Evolutionary conservation across 1,140 invertebrate species (phyloP).

Genomic region (Schlechtendalia chinensis): DNA sequence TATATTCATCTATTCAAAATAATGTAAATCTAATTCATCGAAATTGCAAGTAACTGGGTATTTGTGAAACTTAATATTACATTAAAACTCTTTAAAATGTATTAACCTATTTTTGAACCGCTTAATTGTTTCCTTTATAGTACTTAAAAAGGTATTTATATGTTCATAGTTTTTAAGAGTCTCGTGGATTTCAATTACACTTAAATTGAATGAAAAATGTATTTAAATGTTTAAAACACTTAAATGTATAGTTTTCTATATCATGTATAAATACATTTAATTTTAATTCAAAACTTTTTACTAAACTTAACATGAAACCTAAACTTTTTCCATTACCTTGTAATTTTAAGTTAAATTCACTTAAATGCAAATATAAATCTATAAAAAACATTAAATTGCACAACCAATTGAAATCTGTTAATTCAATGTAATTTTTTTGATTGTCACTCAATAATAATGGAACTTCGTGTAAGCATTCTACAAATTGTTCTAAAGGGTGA

Average conservation of each 20-base stretch:
- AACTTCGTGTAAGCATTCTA: too few relatives aligned
- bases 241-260: slow-evolving; percentile 35
- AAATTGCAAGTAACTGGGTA: background rate
- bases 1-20: too few relatives aligned
- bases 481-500: too few relatives aligned
- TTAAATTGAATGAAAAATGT: slow-evolving; percentile 11
- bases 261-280: slow-evolving; percentile 26
- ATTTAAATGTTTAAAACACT: slow-evolving; percentile 21
- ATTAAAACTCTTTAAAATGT: too few relatives aligned
- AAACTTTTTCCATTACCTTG: slow-evolving; percentile 5
- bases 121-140: slow-evolving; percentile 12
- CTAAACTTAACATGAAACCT: slow-evolving; percentile 26
- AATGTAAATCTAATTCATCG: slow-evolving; percentile 37
- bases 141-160: slow-evolving; percentile 12
- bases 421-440: too few relatives aligned
- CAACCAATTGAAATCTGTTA: too few relatives aligned
- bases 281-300: slow-evolving; percentile 25
- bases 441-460: too few relatives aligned
- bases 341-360: slow-evolving; percentile 3
- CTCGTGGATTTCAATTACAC: slow-evolving; percentile 4
- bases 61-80: too few relatives aligned
- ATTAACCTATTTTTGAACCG: slow-evolving; percentile 7
- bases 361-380: slow-evolving; percentile 26
- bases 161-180: background rate
- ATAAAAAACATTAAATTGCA: too few relatives aligned